These are phyloP conservation scores for Hucho hucho DNA, from an alignment of 2,113 vertebrate species.

Conservation along the genomic window DNA sequence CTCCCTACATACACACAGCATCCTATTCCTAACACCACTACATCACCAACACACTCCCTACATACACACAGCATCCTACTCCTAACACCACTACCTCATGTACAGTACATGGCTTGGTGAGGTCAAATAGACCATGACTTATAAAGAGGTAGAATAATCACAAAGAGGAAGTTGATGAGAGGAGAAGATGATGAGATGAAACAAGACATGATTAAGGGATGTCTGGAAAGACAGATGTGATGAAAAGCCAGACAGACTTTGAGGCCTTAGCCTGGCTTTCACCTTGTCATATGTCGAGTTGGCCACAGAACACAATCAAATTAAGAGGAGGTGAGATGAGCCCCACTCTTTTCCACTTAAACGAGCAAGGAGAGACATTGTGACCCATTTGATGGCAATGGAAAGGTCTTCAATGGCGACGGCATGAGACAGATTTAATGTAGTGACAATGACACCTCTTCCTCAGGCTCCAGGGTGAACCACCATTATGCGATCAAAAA, in stretches of 20 bases:
- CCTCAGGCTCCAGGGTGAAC: constrained; percentile 35
- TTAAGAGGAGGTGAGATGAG: constrained; percentile 49
- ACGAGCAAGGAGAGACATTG: constrained; percentile 40
- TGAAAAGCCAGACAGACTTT: neutral
- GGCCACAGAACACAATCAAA: constrained; percentile 50
- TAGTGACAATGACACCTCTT: constrained; percentile 51
- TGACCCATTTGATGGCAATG: constrained; percentile 57
- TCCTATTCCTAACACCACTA: no score
- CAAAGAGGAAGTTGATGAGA: neutral
- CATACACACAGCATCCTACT: no score
- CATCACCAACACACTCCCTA: no score
- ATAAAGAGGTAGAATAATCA: no score
- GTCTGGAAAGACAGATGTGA: neutral
- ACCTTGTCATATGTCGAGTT: constrained; percentile 32
- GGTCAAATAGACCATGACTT: no score
- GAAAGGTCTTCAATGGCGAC: constrained; percentile 52
- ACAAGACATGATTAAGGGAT: neutral
- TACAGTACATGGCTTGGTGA: no score
- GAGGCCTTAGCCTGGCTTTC: constrained; percentile 19
- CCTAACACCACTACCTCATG: no score
- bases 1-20: no score
- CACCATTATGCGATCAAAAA: constrained; percentile 51
- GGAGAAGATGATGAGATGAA: neutral
- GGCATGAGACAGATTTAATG: constrained; percentile 58
- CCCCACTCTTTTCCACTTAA: constrained; percentile 39